Evolutionary conservation across 2,113 vertebrate genomes (phyloP).

Genomic region (Brachyhypopomus gauderio): DNA sequence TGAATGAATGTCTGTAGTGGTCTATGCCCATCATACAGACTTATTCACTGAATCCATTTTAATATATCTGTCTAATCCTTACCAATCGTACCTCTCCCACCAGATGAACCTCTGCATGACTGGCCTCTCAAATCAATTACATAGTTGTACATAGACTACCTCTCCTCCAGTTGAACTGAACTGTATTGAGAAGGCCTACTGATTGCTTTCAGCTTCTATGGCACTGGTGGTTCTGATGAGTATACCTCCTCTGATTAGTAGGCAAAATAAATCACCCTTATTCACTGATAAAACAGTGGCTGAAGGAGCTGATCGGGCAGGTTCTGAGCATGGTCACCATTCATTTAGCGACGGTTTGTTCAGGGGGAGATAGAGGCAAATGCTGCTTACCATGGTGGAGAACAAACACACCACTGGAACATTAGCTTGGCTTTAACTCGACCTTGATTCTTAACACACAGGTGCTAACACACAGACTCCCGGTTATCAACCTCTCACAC

Average conservation of each 20-base stretch:
- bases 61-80: constrained; percentile 49
- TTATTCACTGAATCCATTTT: constrained; percentile 43
- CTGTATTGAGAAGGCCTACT: background rate
- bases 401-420: background rate
- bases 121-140: constrained; percentile 50
- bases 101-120: constrained; percentile 41
- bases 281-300: constrained; percentile 32
- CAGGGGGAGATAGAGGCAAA: constrained; percentile 11
- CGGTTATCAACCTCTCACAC: background rate
- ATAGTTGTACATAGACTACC: constrained; percentile 22
- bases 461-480: background rate
- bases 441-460: constrained; percentile 6
- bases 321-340: constrained; percentile 18
- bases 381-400: background rate
- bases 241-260: constrained; percentile 17
- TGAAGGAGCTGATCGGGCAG: background rate
- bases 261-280: constrained; percentile 5
- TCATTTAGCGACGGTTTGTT: constrained; percentile 18
- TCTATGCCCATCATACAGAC: constrained; percentile 34
- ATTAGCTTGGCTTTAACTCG: constrained; percentile 4
- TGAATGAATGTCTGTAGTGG: constrained; percentile 44
- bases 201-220: constrained; percentile 9
- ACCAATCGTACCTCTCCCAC: constrained; percentile 40
- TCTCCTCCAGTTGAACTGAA: constrained; percentile 37
- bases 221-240: constrained; percentile 13